Evolutionary conservation across 1,140 invertebrate genomes (phyloP), one percentile per base, ranked within the genome.

Genomic region (Drosophila kohkoa): DNA sequence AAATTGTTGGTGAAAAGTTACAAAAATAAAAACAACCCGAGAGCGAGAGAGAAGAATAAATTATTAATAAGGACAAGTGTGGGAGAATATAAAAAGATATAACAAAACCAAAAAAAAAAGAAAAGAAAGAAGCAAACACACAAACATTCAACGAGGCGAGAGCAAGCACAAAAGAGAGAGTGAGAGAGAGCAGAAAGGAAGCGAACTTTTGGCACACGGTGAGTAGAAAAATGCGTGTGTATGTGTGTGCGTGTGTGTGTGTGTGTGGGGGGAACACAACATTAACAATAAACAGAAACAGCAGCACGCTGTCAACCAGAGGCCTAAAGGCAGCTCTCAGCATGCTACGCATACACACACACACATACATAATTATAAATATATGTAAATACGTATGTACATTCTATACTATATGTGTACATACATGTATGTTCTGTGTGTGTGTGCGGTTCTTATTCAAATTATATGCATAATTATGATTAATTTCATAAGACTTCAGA

Each of bases 251-350:
- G 60, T 62, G 15, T 65, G 46, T 54, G 32, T 78, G 32, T 68
- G 46, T 51, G 68, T 63, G 54, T 76, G 67, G 78, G 32, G 30
- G 35, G 45, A 25, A 52, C 63, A 72, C 60, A 78, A 77, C 63
- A 79, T 79, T 81, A 88, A 82, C 76, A 79, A 79, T 82, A 86
- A 88, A 82, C 80, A 88, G 69, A 82, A 76, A 69, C 77, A 67
- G 46, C 48, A 57, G 68, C 45, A 48, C 54, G 41, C 45, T 45
- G 38, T 48, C 73, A 59, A 58, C 41, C 51, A 54, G 57, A 64
- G 49, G 48, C 35, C 32, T 28, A 43, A 43, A 38, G n/a, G 48
- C 58, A 58, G 30, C 64, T 58, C 52, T 77, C 57, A 55, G 48
- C 55, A 54, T 49, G 45, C 43, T 49, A 28, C n/a, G 10, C 8